Percentiles rank a stretch among this genome's conserved stretches.
Conservation (phyloP, 2,797 vertebrate species). For the Poeciliopsis paucimaculata region DNA sequence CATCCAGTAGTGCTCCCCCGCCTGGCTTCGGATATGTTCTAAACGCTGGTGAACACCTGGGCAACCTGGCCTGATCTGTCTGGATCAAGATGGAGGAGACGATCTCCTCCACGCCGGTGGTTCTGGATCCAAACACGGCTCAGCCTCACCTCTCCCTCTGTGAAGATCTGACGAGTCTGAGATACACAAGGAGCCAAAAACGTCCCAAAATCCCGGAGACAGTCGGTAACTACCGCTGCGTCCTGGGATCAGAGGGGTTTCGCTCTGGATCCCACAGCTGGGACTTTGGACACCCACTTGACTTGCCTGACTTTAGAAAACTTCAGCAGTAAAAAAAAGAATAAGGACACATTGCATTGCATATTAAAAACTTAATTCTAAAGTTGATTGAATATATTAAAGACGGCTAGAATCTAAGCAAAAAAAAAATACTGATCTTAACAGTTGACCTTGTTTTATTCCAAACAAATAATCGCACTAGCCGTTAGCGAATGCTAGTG, state of each 20-base stretch:
- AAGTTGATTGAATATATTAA: no score
- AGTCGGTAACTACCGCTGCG: constrained; percentile 1
- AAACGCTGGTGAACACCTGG: neutral
- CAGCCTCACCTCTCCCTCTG: neutral
- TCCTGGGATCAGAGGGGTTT: neutral
- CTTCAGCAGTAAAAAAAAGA: no score
- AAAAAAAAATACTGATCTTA: no score
- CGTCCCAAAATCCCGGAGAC: neutral
- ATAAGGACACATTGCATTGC: no score
- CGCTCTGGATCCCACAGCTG: neutral
- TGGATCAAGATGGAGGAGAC: neutral
- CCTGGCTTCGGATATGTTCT: neutral
- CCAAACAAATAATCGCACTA: no score
- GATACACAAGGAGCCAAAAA: neutral
- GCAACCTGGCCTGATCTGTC: neutral
- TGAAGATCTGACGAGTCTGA: constrained; percentile 4
- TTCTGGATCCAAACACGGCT: neutral
- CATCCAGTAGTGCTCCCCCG: neutral
- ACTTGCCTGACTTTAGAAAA: no score
- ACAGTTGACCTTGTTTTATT: no score
- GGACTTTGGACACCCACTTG: neutral
- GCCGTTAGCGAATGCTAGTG: no score
- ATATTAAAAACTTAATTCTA: no score
- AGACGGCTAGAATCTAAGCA: no score
- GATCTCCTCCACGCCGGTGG: neutral